Conservation (phyloP, 2,797 vertebrate genomes). For the Neomorphus geoffroyi region DNA sequence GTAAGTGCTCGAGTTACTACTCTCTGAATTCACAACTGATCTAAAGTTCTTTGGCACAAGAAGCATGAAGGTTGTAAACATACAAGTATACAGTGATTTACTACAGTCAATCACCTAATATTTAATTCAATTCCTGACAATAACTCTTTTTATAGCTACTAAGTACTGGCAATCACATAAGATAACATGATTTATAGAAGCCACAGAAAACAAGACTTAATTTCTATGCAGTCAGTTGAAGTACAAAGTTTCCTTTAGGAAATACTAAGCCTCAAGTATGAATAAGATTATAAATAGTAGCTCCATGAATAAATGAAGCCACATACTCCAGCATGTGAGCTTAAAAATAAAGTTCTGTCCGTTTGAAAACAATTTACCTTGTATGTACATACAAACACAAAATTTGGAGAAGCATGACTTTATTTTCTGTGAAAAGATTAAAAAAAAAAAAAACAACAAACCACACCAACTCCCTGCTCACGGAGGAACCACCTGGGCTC, state of each 20-base stretch:
- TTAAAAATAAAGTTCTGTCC: not conserved
- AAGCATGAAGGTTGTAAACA: not conserved
- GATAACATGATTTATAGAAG: not conserved
- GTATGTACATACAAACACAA: not conserved
- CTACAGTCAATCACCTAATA: not conserved
- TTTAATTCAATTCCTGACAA: not conserved
- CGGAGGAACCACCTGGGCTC: not conserved
- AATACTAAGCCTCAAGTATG: not conserved
- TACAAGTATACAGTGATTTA: not conserved
- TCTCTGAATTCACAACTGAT: not conserved
- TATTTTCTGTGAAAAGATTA: not conserved
- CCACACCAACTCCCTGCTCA: not conserved
- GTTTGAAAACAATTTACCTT: not conserved
- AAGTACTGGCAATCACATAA: not conserved
- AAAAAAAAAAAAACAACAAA: not conserved
- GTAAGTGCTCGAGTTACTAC: not conserved
- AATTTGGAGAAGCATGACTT: not conserved
- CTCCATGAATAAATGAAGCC: not conserved
- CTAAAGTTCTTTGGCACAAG: not conserved
- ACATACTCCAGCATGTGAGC: fast-evolving
- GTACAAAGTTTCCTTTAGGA: not conserved
- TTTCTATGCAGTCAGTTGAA: not conserved
- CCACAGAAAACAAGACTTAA: not conserved
- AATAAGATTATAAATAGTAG: not conserved
- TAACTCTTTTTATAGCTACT: not conserved